Conservation (phyloP, 1,140 invertebrate species). For the Drosophila leontia region DNA sequence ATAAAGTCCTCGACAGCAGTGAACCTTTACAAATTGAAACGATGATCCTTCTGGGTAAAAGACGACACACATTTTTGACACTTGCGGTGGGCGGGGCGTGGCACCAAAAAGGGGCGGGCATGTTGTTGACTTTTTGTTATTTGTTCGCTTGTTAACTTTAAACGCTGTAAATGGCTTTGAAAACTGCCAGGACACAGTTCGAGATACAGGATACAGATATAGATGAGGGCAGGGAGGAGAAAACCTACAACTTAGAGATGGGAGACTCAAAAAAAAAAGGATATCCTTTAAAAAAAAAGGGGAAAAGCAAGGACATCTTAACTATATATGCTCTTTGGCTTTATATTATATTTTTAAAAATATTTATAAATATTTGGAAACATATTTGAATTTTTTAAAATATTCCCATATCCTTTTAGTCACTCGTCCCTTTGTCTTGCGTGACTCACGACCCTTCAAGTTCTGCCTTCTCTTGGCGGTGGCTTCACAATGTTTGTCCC, state of each 20-base stretch:
- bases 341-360: too few relatives aligned
- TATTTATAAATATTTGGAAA: too few relatives aligned
- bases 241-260: slow-evolving; percentile 16
- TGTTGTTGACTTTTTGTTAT: slow-evolving; percentile 81
- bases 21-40: slow-evolving; percentile 75
- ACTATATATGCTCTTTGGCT: too few relatives aligned
- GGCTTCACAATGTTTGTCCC: slow-evolving; percentile 47
- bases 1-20: slow-evolving; percentile 58
- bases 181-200: slow-evolving; percentile 65
- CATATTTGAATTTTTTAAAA: too few relatives aligned
- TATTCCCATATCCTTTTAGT: too few relatives aligned
- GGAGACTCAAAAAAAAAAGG: neutral
- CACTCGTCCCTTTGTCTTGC: neutral
- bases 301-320: too few relatives aligned
- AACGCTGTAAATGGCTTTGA: slow-evolving; percentile 81
- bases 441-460: slow-evolving; percentile 18
- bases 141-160: slow-evolving; percentile 83
- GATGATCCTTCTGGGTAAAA: slow-evolving; percentile 58
- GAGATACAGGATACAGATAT: slow-evolving; percentile 9
- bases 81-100: slow-evolving; percentile 30
- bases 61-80: slow-evolving; percentile 57
- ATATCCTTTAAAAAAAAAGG: neutral
- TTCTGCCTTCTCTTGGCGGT: slow-evolving; percentile 7
- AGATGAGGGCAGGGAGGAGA: too few relatives aligned
- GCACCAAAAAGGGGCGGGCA: slow-evolving; percentile 11